phyloP scores from a whole-genome alignment of 2,797 vertebrate species.

The Nannoperca obscura region DNA sequence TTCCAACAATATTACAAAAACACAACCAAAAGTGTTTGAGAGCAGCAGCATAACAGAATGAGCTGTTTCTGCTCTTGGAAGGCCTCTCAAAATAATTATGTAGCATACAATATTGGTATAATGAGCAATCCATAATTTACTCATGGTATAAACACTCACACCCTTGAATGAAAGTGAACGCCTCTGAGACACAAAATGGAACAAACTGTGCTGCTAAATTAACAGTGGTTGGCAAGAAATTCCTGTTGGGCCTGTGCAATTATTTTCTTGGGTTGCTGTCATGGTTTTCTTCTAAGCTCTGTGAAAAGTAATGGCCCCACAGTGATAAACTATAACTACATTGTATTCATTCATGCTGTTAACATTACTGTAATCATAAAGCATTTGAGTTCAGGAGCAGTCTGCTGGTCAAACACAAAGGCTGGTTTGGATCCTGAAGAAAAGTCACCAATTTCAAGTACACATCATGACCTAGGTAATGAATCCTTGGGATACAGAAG shows the following conservation, averaged over 20 bases:
- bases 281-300: conserved; percentile 21
- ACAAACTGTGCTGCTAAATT: conserved; percentile 25
- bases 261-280: conserved; percentile 29
- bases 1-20: neutral
- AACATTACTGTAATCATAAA: conserved; percentile 43
- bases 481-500: neutral
- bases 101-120: conserved; percentile 48
- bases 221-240: conserved; percentile 18
- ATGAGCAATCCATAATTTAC: conserved; percentile 60
- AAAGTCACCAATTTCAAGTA: neutral
- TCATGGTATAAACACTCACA: conserved; percentile 47
- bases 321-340: conserved; percentile 53
- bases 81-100: conserved; percentile 49
- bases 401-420: conserved; percentile 39
- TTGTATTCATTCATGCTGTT: conserved; percentile 42
- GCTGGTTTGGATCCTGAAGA: neutral
- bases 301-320: conserved; percentile 33
- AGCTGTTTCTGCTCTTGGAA: conserved; percentile 43
- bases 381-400: conserved; percentile 29
- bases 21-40: neutral
- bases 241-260: conserved; percentile 22
- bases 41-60: conserved; percentile 35
- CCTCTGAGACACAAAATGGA: conserved; percentile 33
- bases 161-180: conserved; percentile 57
- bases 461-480: neutral